These are phyloP conservation scores for Paramisgurnus dabryanus DNA, from an alignment of 2,113 vertebrate genomes.

Conservation along the genomic window DNA sequence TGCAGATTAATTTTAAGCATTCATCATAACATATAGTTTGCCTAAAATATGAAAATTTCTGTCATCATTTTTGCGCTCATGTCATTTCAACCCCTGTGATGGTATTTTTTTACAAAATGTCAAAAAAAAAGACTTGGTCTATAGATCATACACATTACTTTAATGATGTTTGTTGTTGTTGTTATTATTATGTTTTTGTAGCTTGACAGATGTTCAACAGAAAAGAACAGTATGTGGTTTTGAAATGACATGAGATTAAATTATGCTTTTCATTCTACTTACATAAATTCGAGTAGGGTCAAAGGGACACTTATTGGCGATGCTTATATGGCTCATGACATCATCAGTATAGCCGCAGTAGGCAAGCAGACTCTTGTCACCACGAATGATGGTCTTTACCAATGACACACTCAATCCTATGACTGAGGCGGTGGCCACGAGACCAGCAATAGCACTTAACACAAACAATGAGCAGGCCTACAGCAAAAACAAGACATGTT, in stretches of 20 bases:
- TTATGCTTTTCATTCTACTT: conserved; percentile 57
- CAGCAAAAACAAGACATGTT: background rate
- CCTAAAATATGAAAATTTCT: no score
- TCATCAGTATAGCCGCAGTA: conserved; percentile 70
- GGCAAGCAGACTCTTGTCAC: conserved; percentile 77
- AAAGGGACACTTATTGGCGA: conserved; percentile 83
- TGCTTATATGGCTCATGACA: conserved; percentile 61
- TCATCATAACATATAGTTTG: background rate
- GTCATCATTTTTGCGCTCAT: no score
- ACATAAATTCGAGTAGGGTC: conserved; percentile 88
- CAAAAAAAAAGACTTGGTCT: no score
- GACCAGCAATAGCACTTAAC: conserved; percentile 69
- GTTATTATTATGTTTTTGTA: no score
- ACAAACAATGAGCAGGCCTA: conserved; percentile 81
- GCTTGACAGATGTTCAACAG: no score
- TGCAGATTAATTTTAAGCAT: no score
- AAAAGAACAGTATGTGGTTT: no score
- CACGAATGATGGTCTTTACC: conserved; percentile 74
- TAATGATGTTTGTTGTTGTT: no score
- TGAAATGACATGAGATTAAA: no score
- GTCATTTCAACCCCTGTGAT: no score
- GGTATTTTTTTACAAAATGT: no score
- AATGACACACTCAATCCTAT: conserved; percentile 76
- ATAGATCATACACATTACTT: no score
- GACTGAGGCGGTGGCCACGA: conserved; percentile 76